A percentile compares a stretch with the other conserved stretches of the same genome.
Evolutionary conservation across 2,113 vertebrate species (phyloP).

Genomic region (Petaurus breviceps): DNA sequence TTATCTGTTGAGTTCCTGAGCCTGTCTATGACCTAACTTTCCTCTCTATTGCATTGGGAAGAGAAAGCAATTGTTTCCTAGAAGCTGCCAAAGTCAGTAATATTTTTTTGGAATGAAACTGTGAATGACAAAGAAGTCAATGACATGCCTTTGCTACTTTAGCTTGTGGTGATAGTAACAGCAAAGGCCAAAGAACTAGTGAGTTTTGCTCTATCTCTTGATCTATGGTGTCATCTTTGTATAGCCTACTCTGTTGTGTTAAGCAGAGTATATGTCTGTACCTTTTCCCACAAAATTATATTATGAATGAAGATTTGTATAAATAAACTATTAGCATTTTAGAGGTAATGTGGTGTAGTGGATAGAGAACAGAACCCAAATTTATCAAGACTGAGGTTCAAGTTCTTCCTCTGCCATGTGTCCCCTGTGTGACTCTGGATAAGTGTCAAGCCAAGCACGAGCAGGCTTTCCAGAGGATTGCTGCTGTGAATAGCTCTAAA

Average conservation of each 20-base stretch:
- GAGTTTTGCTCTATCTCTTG: constrained; percentile 61
- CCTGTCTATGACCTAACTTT: not conserved
- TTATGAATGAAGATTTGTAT: constrained; percentile 66
- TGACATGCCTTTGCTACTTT: constrained; percentile 55
- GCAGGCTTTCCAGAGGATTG: no score
- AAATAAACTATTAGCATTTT: constrained; percentile 76
- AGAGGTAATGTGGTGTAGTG: constrained; percentile 31
- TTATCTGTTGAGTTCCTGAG: constrained; percentile 35
- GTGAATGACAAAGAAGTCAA: constrained; percentile 55
- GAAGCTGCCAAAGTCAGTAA: constrained; percentile 27
- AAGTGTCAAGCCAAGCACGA: not conserved
- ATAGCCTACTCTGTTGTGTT: constrained; percentile 58
- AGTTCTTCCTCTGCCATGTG: not conserved
- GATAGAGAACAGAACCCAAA: not conserved
- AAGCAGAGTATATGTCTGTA: constrained; percentile 58
- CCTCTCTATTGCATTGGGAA: constrained; percentile 46
- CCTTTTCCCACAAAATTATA: constrained; percentile 69
- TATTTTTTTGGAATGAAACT: constrained; percentile 43
- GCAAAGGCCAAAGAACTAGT: constrained; percentile 54
- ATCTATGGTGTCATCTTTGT: constrained; percentile 67
- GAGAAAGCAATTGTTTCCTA: constrained; percentile 60
- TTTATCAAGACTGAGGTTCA: not conserved
- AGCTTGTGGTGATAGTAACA: constrained; percentile 38
- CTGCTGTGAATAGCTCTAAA: no score
- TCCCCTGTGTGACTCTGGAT: not conserved